Conservation (phyloP, 2,797 vertebrate genomes). For the Okamejei kenojei region DNA sequence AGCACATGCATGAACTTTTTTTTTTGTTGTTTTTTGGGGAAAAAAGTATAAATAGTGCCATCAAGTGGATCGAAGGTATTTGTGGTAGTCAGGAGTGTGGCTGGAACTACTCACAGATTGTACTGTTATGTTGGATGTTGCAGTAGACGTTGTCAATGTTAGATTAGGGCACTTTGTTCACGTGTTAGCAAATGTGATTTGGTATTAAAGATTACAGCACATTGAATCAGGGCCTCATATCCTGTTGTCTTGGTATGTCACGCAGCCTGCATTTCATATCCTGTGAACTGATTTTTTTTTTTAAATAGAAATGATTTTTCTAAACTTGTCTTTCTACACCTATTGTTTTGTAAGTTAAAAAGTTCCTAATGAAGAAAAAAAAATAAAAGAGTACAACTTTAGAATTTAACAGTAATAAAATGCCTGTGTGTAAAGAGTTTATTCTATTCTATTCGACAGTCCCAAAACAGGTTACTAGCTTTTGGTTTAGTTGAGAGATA, state of each 20-base stretch:
- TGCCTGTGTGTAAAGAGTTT: neutral
- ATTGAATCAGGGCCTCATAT: slow-evolving; percentile 24
- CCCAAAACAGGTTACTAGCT: neutral
- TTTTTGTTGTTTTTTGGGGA: neutral
- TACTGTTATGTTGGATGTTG: slow-evolving; percentile 35
- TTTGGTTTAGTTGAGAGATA: too few species aligned
- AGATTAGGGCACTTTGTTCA: slow-evolving; percentile 37
- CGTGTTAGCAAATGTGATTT: slow-evolving; percentile 37
- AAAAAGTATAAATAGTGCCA: neutral
- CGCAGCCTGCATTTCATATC: slow-evolving; percentile 31
- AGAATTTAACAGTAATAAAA: slow-evolving; percentile 29
- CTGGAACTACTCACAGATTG: slow-evolving; percentile 15
- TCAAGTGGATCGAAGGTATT: slow-evolving; percentile 18
- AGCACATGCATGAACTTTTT: slow-evolving; percentile 18
- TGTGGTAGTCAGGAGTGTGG: slow-evolving; percentile 24
- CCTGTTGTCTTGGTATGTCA: slow-evolving; percentile 37
- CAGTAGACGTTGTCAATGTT: slow-evolving; percentile 34
- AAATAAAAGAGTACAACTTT: slow-evolving; percentile 41
- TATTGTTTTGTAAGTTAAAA: slow-evolving; percentile 63
- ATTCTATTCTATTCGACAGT: neutral
- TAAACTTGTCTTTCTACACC: slow-evolving; percentile 64
- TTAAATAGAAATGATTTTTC: slow-evolving; percentile 38
- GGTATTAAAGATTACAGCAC: slow-evolving; percentile 31
- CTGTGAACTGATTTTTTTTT: slow-evolving; percentile 38
- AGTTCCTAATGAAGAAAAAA: slow-evolving; percentile 61